phyloP scores from a whole-genome alignment of 1,140 invertebrate genomes.

The Cydia amplana region DNA sequence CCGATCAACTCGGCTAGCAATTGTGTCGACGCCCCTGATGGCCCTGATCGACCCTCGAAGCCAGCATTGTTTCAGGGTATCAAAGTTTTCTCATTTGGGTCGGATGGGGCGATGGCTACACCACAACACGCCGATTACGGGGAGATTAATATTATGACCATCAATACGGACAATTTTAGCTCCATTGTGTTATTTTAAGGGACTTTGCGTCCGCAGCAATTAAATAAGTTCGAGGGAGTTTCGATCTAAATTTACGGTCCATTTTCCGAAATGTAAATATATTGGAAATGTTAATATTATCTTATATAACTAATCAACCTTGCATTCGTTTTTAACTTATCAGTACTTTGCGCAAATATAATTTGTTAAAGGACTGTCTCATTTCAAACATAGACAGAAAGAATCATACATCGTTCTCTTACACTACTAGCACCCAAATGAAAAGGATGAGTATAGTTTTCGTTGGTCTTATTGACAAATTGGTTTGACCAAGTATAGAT shows the following conservation, averaged over 20 bases:
- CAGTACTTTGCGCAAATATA: too few species aligned
- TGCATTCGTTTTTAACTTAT: too few species aligned
- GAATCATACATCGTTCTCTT: too few species aligned
- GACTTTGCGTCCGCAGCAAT: background rate
- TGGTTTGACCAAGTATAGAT: too few species aligned
- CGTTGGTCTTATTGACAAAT: too few species aligned
- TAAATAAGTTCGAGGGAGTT: background rate
- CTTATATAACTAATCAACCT: too few species aligned
- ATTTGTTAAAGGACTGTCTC: too few species aligned
- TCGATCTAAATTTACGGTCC: background rate
- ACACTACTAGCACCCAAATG: too few species aligned
- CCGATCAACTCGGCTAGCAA: background rate
- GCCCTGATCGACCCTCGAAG: background rate
- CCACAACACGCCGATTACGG: conserved; percentile 9
- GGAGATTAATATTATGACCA: conserved; percentile 11
- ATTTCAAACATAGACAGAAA: too few species aligned
- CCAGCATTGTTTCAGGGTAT: conserved; percentile 12
- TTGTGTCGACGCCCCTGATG: background rate
- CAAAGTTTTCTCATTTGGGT: conserved; percentile 2
- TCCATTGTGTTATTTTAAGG: background rate
- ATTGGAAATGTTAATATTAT: background rate
- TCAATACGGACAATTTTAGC: conserved; percentile 16
- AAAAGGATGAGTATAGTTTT: too few species aligned
- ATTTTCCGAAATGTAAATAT: background rate
- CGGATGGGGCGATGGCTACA: background rate